Evolutionary conservation across 2,113 vertebrate genomes (phyloP).

Genomic region (Tragelaphus strepsiceros): DNA sequence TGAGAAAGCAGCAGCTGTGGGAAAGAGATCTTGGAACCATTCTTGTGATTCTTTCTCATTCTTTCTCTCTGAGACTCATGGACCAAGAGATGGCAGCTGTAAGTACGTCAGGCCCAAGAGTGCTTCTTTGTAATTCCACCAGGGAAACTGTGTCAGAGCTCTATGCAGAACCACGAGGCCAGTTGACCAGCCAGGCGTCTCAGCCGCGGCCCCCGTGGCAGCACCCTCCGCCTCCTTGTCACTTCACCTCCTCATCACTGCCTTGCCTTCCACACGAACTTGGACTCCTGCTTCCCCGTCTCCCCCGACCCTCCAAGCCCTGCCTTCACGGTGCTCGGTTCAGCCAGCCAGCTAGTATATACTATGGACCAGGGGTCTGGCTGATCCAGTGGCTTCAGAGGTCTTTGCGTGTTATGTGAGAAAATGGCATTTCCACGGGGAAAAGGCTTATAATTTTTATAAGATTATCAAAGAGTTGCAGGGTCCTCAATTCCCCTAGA

Average conservation of each 20-base stretch:
- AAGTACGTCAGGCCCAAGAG: not conserved
- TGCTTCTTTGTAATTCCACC: fast-evolving
- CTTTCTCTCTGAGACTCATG: fast-evolving
- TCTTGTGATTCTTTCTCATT: not conserved
- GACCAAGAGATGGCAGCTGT: not conserved
- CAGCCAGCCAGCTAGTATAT: not conserved
- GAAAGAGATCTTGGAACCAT: not conserved
- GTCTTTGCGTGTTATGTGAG: not conserved
- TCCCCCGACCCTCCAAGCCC: not conserved
- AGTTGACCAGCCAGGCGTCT: not conserved
- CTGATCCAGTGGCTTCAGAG: not conserved
- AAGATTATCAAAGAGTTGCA: not conserved
- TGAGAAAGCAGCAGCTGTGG: not conserved
- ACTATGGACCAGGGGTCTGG: fast-evolving
- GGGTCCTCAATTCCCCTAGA: fast-evolving
- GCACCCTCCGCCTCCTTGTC: not conserved
- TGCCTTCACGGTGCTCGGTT: fast-evolving
- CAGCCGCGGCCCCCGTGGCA: fast-evolving
- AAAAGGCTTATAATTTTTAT: not conserved
- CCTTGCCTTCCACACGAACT: not conserved
- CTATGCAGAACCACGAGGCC: fast-evolving
- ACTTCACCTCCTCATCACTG: not conserved
- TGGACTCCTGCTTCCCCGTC: fast-evolving
- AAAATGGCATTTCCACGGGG: not conserved
- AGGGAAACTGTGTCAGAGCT: fast-evolving